Conservation (phyloP, 2,797 vertebrate species). For the Antennarius maculatus region DNA sequence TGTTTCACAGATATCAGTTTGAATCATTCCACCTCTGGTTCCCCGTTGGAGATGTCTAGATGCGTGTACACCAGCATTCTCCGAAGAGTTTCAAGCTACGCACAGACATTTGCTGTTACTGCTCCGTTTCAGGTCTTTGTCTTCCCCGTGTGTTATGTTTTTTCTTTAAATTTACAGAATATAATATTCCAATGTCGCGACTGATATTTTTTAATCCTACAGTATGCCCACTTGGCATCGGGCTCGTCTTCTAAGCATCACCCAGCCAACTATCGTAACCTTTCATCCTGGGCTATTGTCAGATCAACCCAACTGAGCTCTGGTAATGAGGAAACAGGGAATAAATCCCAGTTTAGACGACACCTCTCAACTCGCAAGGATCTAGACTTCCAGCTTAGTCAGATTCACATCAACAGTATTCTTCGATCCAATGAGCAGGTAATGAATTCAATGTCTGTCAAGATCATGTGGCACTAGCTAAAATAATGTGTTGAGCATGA, state of each 20-base stretch:
- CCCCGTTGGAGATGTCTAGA: slow-evolving; percentile 83
- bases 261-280: slow-evolving; percentile 26
- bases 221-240: slow-evolving; percentile 44
- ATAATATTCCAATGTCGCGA: neutral
- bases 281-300: slow-evolving; percentile 46
- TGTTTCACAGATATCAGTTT: neutral
- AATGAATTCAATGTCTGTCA: neutral
- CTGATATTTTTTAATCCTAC: neutral
- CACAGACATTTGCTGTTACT: slow-evolving; percentile 47
- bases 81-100: slow-evolving; percentile 74
- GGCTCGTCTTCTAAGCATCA: slow-evolving; percentile 60
- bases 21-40: neutral
- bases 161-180: neutral
- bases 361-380: slow-evolving; percentile 84
- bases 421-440: slow-evolving; percentile 87
- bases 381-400: slow-evolving; percentile 85
- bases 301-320: slow-evolving; percentile 15
- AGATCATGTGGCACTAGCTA: too few species aligned
- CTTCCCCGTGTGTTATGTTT: neutral
- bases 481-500: neutral
- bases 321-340: slow-evolving; percentile 27
- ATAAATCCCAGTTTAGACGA: slow-evolving; percentile 56
- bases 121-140: slow-evolving; percentile 65
- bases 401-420: slow-evolving; percentile 86
- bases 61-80: slow-evolving; percentile 84